A percentile compares a stretch with the other conserved stretches of the same genome.
Evolutionary conservation across 2,888 invertebrate genomes (phyloP).

Genomic region (Noctua janthina): DNA sequence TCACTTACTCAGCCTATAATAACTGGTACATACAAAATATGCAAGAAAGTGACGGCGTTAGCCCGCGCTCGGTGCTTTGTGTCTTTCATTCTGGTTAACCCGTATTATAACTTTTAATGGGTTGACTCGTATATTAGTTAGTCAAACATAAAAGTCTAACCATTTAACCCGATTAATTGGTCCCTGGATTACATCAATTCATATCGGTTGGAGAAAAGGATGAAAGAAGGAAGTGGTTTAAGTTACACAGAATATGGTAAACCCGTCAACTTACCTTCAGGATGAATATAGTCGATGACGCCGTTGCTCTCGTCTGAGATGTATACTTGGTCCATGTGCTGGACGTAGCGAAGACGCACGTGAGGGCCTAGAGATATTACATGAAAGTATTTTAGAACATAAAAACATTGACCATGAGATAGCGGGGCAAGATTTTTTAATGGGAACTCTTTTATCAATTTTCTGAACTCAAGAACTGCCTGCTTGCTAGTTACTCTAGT

Average conservation of each 20-base stretch:
- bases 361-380: slow-evolving; percentile 83
- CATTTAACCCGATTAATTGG: neutral
- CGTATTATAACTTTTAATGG: too few species aligned
- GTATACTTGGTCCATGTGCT: slow-evolving; percentile 90
- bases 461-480: neutral
- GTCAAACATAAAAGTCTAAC: too few species aligned
- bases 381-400: neutral
- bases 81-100: too few species aligned
- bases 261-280: slow-evolving; percentile 85
- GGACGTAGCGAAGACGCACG: slow-evolving; percentile 89
- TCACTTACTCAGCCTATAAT: too few species aligned
- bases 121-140: too few species aligned
- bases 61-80: too few species aligned
- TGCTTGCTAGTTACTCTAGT: neutral
- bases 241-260: neutral
- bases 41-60: neutral
- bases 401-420: neutral
- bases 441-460: neutral
- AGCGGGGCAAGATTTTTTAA: neutral
- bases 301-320: slow-evolving; percentile 93
- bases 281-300: slow-evolving; percentile 91
- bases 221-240: neutral
- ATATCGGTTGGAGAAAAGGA: neutral
- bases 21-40: neutral
- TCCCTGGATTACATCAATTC: neutral